Base-by-base conservation (phyloP, 2,797 vertebrate species). In the Anniella stebbinsi region DNA sequence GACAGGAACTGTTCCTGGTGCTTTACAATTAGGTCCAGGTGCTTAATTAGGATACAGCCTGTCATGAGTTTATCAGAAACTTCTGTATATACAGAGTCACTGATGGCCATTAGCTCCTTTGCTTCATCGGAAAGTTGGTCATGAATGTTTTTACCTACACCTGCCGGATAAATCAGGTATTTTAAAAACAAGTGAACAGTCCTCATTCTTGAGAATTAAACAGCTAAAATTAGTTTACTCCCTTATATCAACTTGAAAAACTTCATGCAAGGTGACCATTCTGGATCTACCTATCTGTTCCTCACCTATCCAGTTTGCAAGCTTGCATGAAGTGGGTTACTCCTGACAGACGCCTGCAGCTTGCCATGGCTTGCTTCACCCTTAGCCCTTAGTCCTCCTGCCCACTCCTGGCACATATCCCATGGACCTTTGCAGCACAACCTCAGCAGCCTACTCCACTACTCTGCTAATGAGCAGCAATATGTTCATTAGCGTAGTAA, bases 21-120 rank as follows among this genome's bases (percentile, higher is more conserved):
- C 9, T 91, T 72, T 60, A 97, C 75, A 93, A 99, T 93, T 28
- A 96, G 93, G 0, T 97, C 97, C 1, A 99, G 97, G 33, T 98
- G 95, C 38, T 92, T 96, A 23, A 98, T 94, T 5, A 92, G 90
- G 81, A 99, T 93, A 75, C 23, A 18, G 51, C 98, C 98, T 0
- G 7, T 0, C 2, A 94, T 57, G 0, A 99, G 93, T 66, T 94
- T 93, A 3, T 63, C 0, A 0, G 75, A 93, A 80, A 98, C 48
- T 1, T 88, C 28, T 5, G 8, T 89, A 1, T 99, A 97, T 57
- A 97, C 96, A 0, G 97, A 98, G 88, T 98, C 96, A 0, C 95
- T 98, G 0, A 82, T 0, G 3, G 87, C 96, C 91, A 99, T 97
- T 91, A 97, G 87, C 0, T 95, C 94, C 90, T 73, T 97, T 0